Evolutionary conservation across 30 jellyfish, hydroid and myxozoan species (phyloP), one percentile per base, ranked within the genome.

Genomic region (Pelagia noctiluca): DNA sequence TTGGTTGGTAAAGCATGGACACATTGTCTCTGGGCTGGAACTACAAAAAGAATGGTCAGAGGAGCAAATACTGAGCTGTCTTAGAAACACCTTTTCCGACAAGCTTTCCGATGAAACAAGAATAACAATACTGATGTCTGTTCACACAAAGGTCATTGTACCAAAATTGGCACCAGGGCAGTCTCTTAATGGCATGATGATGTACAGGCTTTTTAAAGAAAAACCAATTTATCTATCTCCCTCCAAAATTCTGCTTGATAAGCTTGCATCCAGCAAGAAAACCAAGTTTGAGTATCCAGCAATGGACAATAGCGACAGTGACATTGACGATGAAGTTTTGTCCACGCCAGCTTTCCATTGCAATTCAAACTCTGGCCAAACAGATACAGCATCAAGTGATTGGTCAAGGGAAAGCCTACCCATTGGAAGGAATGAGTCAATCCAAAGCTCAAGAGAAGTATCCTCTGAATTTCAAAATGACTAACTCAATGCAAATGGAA

Each of bases 31-130:
- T 70, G 82, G 64, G 23, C 24, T 48, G 50, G 50, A 50, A 2
- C 66, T 70, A 31, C 82, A 70, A 37, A 70, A 70, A 67, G 82
- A 70, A 70, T 70, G 82, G 82, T 16, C 82, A 70, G 37, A 29
- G 11, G 67, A 70, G 42, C 64, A 70, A 70, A 50, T 70, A 31
- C 19, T 29, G 30, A 29, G 1, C 53, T 31, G 28, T 21, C 65
- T 70, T 8, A 35, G 82, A 25, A 31, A 5, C 22, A 18, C 53
- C 30, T 70, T 70, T 70, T 37, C 33, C 19, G 24, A 16, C 19
- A 70, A 19, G 48, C 22, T 70, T 70, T 28, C 82, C 19, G 82
- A 37, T 0, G 23, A 34, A 2, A 35, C 64, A 31, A 38, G 22
- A 1, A 1, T 70, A 2, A 29, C 23, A 70, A 24, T 70, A 70